phyloP scores from a whole-genome alignment of 1,140 invertebrate species.

The roundworm (Caenorhabditis elegans) region DNA sequence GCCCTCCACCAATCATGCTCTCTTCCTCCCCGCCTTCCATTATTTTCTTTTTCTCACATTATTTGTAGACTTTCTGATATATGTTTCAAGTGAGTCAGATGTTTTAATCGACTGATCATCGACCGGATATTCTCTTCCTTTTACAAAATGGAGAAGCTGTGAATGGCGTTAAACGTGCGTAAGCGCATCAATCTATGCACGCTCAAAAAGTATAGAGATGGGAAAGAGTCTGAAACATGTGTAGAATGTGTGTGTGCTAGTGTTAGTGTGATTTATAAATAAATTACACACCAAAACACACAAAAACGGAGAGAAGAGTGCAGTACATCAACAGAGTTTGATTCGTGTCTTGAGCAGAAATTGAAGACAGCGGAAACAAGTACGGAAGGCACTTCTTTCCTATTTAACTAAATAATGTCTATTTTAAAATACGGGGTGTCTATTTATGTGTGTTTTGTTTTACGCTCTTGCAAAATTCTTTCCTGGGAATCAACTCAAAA shows the following conservation, averaged over 20 bases:
- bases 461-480: too few relatives aligned
- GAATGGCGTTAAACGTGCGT: neutral
- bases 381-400: neutral
- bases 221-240: neutral
- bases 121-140: neutral
- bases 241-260: neutral
- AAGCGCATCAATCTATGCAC: neutral
- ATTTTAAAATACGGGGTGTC: neutral
- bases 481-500: too few relatives aligned
- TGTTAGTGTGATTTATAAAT: constrained; percentile 29
- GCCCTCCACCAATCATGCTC: neutral
- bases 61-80: too few relatives aligned
- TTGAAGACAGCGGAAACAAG: neutral
- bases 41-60: too few relatives aligned
- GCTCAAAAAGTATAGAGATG: neutral
- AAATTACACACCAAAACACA: constrained; percentile 22
- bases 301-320: neutral
- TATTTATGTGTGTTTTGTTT: constrained; percentile 7
- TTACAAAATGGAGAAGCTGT: neutral
- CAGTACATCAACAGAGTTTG: neutral
- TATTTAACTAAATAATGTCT: neutral
- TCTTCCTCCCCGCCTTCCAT: too few relatives aligned
- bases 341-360: constrained; percentile 7
- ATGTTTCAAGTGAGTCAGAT: too few relatives aligned
- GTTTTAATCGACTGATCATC: neutral